These are phyloP conservation scores for Pluvianellus socialis DNA, from an alignment of 2,113 vertebrate species.

Conservation along the genomic window DNA sequence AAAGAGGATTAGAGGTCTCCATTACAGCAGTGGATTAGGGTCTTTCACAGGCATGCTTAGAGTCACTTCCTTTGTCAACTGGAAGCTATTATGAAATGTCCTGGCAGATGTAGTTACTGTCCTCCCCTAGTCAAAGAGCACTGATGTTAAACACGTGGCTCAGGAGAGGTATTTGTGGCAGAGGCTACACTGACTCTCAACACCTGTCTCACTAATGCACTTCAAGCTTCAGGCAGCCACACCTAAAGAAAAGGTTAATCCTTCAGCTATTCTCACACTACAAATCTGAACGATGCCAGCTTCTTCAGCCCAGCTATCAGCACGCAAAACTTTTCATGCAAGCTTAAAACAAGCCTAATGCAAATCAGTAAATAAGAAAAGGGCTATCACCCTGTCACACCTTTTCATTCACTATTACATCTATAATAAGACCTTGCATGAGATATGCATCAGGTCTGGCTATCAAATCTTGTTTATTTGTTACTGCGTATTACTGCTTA, in stretches of 20 bases:
- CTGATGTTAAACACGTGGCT: rapidly evolving
- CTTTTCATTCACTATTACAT: neutral
- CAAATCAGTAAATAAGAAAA: neutral
- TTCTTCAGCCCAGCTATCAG: neutral
- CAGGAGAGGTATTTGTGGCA: neutral
- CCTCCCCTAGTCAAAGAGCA: neutral
- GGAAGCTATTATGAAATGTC: neutral
- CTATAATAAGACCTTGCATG: neutral
- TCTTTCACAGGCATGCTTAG: neutral
- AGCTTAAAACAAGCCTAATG: neutral
- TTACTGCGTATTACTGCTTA: neutral
- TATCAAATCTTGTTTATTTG: neutral
- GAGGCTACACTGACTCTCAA: neutral
- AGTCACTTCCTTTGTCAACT: neutral
- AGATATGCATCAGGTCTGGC: neutral
- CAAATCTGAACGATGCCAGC: neutral
- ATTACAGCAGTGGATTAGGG: neutral
- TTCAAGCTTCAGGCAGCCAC: neutral
- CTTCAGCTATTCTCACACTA: neutral
- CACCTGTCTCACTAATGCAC: neutral
- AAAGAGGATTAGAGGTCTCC: neutral
- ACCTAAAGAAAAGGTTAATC: neutral
- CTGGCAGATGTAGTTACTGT: neutral
- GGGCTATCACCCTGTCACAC: neutral
- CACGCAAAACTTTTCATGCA: neutral